Base-by-base conservation (phyloP, 2,113 vertebrate genomes). In the Polypterus senegalus region DNA sequence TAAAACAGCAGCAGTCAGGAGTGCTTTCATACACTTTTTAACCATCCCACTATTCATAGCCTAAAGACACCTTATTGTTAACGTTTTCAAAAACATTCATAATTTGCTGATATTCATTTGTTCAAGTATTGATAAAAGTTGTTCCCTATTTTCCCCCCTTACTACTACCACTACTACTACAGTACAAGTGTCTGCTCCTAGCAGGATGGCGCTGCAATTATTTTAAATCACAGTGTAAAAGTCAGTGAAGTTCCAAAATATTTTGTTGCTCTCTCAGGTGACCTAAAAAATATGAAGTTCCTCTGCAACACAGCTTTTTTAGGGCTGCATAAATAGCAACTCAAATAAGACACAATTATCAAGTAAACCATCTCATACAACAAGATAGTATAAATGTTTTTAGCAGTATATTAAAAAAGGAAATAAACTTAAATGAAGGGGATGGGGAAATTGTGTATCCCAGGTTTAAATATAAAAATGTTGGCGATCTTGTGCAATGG, bases 21-120 rank as follows among this genome's bases (percentile, higher is more conserved):
- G 27, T 27, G 66, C 48, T 53, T 66, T 63, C 52, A 68, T 62
- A 59, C 27, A 65, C 58, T 43, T 71, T 67, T 65, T 67, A 69
- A 71, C 65, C 65, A 74, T 66, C 74, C 77, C 80, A 86, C 82
- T 80, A 66, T 61, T 91, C 92, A 94, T 83, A 66, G 85, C 90
- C 86, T 78, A 54, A 5, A 54, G 65, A 59, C 73, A 67, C 67
- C 77, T 65, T 66, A 76, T 72, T 63, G 52, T 52, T 66, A 73
- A 76, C 80, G 78, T 83, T 78, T 79, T 83, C 75, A 82, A 70
- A 63, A 73, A 75, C 67, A 77, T 68, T 71, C 74, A 71, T 70
- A 58, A 75, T 67, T 57, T 52, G 63, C 63, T 63, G 79, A 62
- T 71, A 69, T 57, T 70, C 76, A 79, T 55, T 79, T 79, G 75